Evolutionary conservation across 2,113 vertebrate genomes (phyloP).

Genomic region (Tetrao urogallus): DNA sequence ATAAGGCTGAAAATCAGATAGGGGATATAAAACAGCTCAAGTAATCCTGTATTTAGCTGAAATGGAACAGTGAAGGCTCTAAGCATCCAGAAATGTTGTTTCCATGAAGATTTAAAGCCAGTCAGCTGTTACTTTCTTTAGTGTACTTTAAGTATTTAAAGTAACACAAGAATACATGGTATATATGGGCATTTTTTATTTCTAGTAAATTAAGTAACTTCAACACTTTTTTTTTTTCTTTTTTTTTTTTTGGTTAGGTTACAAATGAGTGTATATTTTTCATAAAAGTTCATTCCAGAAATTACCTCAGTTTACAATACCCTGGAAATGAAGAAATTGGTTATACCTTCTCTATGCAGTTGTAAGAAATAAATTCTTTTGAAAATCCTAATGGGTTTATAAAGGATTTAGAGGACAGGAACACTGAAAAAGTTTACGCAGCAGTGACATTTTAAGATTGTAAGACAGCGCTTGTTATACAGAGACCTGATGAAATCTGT

Average conservation of each 20-base stretch:
- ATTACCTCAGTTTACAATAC: constrained; percentile 49
- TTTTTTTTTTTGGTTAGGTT: constrained; percentile 39
- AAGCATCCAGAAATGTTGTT: constrained; percentile 65
- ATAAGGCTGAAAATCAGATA: constrained; percentile 83
- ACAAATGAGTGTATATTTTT: constrained; percentile 24
- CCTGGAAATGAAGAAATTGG: constrained; percentile 48
- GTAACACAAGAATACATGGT: constrained; percentile 1
- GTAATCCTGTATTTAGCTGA: constrained; percentile 77
- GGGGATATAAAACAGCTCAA: constrained; percentile 74
- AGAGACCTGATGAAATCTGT: constrained; percentile 58
- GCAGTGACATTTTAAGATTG: constrained; percentile 55
- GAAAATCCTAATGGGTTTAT: constrained; percentile 74
- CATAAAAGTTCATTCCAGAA: constrained; percentile 42
- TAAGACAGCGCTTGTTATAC: constrained; percentile 56
- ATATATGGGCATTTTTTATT: constrained; percentile 45
- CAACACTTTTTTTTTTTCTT: constrained; percentile 39
- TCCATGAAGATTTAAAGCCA: constrained; percentile 70
- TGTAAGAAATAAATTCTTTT: constrained; percentile 61
- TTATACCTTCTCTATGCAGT: constrained; percentile 54
- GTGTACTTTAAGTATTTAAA: constrained; percentile 63
- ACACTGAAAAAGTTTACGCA: constrained; percentile 55
- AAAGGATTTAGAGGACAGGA: constrained; percentile 60
- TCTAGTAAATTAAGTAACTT: constrained; percentile 15
- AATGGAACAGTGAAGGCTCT: constrained; percentile 64
- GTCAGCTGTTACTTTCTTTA: constrained; percentile 55